Evolutionary conservation across 2,888 invertebrate species (phyloP).

Genomic region (Lordiphosa andalusiaca): DNA sequence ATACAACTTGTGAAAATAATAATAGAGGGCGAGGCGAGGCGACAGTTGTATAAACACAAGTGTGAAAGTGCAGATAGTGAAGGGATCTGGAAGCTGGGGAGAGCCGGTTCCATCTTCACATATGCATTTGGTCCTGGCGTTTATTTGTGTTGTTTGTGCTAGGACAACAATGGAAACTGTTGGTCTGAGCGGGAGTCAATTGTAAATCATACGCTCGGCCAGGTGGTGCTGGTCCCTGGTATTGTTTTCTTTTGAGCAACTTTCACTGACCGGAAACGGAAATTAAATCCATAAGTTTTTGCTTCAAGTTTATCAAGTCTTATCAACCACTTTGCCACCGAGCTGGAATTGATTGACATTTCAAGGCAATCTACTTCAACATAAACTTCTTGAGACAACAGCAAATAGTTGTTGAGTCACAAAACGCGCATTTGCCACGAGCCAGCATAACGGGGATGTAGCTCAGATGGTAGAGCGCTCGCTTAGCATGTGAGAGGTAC

Average conservation of each 20-base stretch:
- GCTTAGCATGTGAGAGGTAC: constrained; percentile 81
- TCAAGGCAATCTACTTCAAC: too few species aligned
- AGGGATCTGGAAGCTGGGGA: constrained; percentile 33
- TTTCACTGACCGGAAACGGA: constrained; percentile 74
- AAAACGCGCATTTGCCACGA: background rate
- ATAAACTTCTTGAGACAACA: background rate
- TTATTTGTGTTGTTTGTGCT: constrained; percentile 65
- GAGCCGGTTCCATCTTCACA: constrained; percentile 21
- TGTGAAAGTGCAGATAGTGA: constrained; percentile 74
- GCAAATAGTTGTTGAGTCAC: background rate
- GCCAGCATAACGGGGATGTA: constrained; percentile 75
- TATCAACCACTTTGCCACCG: too few species aligned
- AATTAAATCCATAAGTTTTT: constrained; percentile 75
- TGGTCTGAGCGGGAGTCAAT: constrained; percentile 6
- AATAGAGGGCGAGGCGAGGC: constrained; percentile 57
- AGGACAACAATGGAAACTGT: constrained; percentile 39
- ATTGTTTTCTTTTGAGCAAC: constrained; percentile 58
- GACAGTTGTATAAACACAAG: constrained; percentile 76
- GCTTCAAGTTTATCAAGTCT: too few species aligned
- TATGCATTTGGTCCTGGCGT: constrained; percentile 51
- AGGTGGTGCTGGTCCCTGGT: constrained; percentile 46
- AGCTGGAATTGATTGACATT: too few species aligned
- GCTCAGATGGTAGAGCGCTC: constrained; percentile 81
- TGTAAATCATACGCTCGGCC: constrained; percentile 31
- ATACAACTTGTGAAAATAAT: constrained; percentile 76